Evolutionary conservation across 2,113 vertebrate species (phyloP).

Genomic region (Anhinga anhinga): DNA sequence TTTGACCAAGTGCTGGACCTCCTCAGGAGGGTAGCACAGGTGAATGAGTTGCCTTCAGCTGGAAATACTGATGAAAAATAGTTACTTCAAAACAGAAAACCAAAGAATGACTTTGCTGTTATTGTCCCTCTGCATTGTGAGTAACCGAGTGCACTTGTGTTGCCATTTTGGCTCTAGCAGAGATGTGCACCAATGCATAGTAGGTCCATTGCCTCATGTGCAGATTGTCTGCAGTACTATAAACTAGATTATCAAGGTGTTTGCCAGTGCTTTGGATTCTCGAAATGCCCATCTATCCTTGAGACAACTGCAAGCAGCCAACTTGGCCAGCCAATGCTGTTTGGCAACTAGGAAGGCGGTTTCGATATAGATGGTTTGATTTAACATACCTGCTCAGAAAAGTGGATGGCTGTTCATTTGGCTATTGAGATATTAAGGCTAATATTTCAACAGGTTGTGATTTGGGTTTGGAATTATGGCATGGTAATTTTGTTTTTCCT

Average conservation of each 20-base stretch:
- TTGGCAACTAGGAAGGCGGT: background rate
- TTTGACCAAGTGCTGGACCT: background rate
- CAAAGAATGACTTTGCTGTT: background rate
- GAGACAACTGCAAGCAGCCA: conserved; percentile 12
- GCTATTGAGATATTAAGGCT: background rate
- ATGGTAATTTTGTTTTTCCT: background rate
- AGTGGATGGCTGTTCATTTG: background rate
- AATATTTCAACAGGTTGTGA: background rate
- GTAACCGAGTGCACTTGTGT: accelerated
- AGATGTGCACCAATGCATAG: accelerated
- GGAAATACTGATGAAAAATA: background rate
- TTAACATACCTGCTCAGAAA: background rate
- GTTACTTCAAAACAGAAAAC: background rate
- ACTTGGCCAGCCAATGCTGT: background rate
- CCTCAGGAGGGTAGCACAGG: background rate
- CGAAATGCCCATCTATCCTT: background rate
- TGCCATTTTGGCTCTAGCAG: background rate
- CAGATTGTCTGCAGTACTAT: background rate
- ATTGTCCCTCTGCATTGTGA: background rate
- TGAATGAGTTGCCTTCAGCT: background rate
- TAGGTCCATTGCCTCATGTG: background rate
- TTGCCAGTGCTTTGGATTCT: conserved; percentile 2
- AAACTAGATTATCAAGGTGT: background rate
- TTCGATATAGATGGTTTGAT: background rate
- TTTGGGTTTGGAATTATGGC: background rate